Evolutionary conservation across 2,797 vertebrate species (phyloP), one percentile per base, ranked within the genome.

Genomic region (Oophaga sylvatica): DNA sequence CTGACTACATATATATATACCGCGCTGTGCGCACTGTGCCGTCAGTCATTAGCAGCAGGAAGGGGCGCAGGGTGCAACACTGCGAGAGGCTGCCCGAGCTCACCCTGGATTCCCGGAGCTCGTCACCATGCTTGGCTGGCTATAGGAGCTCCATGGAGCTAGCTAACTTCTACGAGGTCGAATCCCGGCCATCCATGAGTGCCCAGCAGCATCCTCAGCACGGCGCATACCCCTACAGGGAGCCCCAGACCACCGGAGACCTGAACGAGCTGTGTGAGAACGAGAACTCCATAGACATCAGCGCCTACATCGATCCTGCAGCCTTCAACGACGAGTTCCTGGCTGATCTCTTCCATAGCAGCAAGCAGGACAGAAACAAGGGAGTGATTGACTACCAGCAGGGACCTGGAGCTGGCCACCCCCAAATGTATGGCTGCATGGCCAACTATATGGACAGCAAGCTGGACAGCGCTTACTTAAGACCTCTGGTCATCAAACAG

Each of bases 261-360:
- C 94, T 96, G 91, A 95, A 94, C 17, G 97, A 97, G 84, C 97
- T 99, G 94, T 98, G 97, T 90, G 97, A 99, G 92, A 96, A 96
- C 96, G 98, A 99, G 94, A 97, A 96, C 92, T 99, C 98, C 90
- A 98, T 99, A 92, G 98, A 99, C 93, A 97, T 99, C 93, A 98
- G 97, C 93, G 97, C 97, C 76, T 99, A 99, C 95, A 99, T 99
- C 90, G 98, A 99, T 93, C 97, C 97, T 19, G 93, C 97, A 45
- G 97, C 97, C 45, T 98, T 99, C 92, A 98, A 99, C 97, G 98
- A 99, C 97, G 98, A 99, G 93, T 98, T 99, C 92, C 94, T 99
- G 93, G 98, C 97, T 17, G 98, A 99, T 90, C 94, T 99, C 87
- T 98, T 99, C 95, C 97, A 99, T 94, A 97, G 97, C 95, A 96